A percentile compares a stretch with the other conserved stretches of the same genome.
These are phyloP conservation scores for Crossocerus cetratus DNA, from an alignment of 2,888 invertebrate genomes.

Conservation along the genomic window DNA sequence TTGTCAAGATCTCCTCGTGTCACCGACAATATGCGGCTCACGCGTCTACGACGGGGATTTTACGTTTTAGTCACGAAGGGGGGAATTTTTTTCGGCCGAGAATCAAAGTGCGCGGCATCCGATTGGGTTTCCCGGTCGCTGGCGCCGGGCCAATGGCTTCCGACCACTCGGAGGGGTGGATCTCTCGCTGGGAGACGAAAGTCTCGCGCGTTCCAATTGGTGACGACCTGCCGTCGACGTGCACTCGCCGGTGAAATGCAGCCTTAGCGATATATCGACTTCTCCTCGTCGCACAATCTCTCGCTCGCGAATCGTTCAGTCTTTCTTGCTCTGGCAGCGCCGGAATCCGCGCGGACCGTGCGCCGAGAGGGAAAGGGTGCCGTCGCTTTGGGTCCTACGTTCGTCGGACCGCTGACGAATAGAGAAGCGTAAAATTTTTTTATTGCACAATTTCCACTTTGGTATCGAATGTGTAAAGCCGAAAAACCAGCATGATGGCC, in stretches of 20 bases:
- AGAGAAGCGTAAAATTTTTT: slow-evolving; percentile 1
- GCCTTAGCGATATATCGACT: slow-evolving; percentile 5
- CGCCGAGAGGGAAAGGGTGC: too few species aligned
- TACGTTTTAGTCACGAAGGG: too few species aligned
- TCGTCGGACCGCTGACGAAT: too few species aligned
- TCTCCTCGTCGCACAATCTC: neutral
- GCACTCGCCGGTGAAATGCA: slow-evolving; percentile 36
- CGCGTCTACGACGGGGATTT: too few species aligned
- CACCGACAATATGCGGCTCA: too few species aligned
- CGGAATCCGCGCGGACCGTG: too few species aligned
- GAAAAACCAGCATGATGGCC: neutral
- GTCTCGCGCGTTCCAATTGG: neutral
- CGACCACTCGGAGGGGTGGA: slow-evolving; percentile 2
- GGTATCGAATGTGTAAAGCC: slow-evolving; percentile 15
- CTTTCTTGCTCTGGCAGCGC: slow-evolving; percentile 11
- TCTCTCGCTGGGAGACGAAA: slow-evolving; percentile 35
- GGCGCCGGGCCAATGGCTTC: neutral
- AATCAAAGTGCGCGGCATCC: neutral
- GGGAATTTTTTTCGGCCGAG: neutral
- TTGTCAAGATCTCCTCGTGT: too few species aligned
- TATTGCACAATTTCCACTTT: slow-evolving; percentile 43
- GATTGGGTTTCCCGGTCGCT: neutral
- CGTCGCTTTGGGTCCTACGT: too few species aligned
- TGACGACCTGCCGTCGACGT: slow-evolving; percentile 58
- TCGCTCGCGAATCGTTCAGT: slow-evolving; percentile 12